Conservation (phyloP, 2,797 vertebrate genomes). For the Huso huso region DNA sequence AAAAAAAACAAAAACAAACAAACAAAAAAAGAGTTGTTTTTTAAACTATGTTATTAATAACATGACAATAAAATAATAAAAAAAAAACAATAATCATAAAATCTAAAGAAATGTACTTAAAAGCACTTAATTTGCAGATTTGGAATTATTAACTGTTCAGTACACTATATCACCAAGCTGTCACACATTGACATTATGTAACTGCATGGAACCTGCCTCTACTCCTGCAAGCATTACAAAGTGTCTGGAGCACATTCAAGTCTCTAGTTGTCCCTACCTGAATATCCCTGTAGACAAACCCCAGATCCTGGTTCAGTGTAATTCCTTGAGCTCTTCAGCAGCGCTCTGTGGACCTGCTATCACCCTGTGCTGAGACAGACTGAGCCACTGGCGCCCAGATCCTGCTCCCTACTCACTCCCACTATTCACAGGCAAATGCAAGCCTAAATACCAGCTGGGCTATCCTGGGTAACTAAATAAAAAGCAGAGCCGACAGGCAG, state of each 20-base stretch:
- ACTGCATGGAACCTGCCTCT: too few species aligned
- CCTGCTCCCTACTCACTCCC: conserved; percentile 28
- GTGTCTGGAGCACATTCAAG: too few species aligned
- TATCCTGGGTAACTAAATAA: conserved; percentile 45
- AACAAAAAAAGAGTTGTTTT: not conserved
- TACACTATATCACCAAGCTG: too few species aligned
- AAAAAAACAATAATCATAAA: too few species aligned
- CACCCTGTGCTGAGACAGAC: conserved; percentile 30
- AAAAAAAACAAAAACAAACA: not conserved
- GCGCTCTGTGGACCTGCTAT: conserved; percentile 27
- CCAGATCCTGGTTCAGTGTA: conserved; percentile 28
- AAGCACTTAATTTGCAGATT: too few species aligned
- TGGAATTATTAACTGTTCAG: too few species aligned
- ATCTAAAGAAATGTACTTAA: too few species aligned
- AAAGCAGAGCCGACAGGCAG: conserved; percentile 26
- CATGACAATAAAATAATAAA: too few species aligned
- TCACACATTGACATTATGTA: too few species aligned
- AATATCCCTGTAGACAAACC: conserved; percentile 28
- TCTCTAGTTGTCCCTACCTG: conserved; percentile 43
- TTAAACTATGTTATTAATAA: too few species aligned
- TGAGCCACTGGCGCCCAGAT: conserved; percentile 30
- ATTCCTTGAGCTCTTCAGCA: conserved; percentile 32
- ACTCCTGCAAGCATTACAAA: too few species aligned
- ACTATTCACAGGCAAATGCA: conserved; percentile 56
- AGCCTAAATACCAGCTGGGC: conserved; percentile 54